Base-by-base conservation (phyloP, 2,113 vertebrate species). In the Cavia porcellus region DNA sequence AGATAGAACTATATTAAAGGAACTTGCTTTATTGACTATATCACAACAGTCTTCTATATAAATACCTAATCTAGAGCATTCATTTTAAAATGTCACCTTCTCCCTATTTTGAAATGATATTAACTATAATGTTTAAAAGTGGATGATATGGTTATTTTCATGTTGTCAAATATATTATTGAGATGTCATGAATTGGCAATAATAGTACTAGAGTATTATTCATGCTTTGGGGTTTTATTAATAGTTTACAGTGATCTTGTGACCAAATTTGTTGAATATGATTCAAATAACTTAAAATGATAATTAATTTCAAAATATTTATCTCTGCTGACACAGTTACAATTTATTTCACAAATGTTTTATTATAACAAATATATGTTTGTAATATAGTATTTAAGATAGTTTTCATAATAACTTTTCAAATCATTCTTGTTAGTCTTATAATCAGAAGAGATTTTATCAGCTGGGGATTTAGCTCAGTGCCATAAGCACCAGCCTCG, bases 371-470 rank as follows among this genome's bases (percentile, higher is more conserved):
- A 8, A 81, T 80, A 80, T 14, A 50, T 74, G 19, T 45, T 57
- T 95, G 30, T 57, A 95, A 90, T 42, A 86, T 38, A 79, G 45
- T 28, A 57, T 59, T 62, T 17, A 84, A 91, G 94, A 57, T 55
- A 61, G 12, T 59, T 92, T 59, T n/a, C 61, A 28, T 12, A 7
- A n/a, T 83, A 66, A 13, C 15, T 77, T 74, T 92, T 35, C 13
- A 15, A 79, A n/a, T 35, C 55, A 82, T 24, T 52, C 22, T 4
- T 32, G 1, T 30, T 92, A 92, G 28, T 70, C 9, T 35, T 83
- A 32, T 74, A 86, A 74, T 10, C 15, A 64, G 15, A 64, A 88
- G 30, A 79, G 7, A 64, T 32, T 86, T n/a, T n/a, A n/a, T n/a
- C n/a, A n/a, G n/a, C n/a, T n/a, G n/a, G n/a, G n/a, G n/a, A n/a